Percentiles rank a stretch among this genome's conserved stretches.
phyloP scores from a whole-genome alignment of 92 coral and sea anemone genomes.

The Actinernus sp. region DNA sequence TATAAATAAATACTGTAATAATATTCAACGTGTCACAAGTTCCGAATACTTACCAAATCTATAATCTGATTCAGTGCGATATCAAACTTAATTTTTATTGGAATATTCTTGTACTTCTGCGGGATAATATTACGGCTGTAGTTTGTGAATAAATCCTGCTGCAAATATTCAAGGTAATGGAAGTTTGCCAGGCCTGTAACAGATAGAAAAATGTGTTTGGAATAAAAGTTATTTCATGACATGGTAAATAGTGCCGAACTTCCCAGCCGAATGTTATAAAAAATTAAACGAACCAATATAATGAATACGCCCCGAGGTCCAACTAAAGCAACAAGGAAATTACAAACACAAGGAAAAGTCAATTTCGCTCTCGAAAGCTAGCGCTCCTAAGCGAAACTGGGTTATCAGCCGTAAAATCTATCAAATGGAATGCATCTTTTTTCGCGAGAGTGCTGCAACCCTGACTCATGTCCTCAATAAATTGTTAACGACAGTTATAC shows the following conservation, averaged over 20 bases:
- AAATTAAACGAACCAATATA: slow-evolving; percentile 46
- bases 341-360: too few species aligned
- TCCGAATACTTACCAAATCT: slow-evolving; percentile 74
- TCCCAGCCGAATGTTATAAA: slow-evolving; percentile 63
- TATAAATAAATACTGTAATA: background rate
- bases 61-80: slow-evolving; percentile 89
- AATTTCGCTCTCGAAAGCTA: too few species aligned
- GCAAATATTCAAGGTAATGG: slow-evolving; percentile 59
- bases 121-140: slow-evolving; percentile 88
- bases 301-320: too few species aligned
- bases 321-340: too few species aligned
- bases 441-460: too few species aligned
- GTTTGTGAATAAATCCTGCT: slow-evolving; percentile 66
- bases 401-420: too few species aligned
- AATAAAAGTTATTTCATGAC: slow-evolving; percentile 9
- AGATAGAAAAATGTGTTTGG: slow-evolving; percentile 14
- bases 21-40: background rate
- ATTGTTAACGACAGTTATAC: too few species aligned
- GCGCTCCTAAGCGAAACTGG: too few species aligned
- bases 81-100: slow-evolving; percentile 77
- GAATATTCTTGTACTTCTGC: slow-evolving; percentile 63
- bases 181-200: slow-evolving; percentile 58
- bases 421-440: too few species aligned
- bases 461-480: too few species aligned
- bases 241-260: background rate